Evolutionary conservation across 2,888 invertebrate genomes (phyloP), one percentile per base, ranked within the genome.

Genomic region (Dorcus hopei): DNA sequence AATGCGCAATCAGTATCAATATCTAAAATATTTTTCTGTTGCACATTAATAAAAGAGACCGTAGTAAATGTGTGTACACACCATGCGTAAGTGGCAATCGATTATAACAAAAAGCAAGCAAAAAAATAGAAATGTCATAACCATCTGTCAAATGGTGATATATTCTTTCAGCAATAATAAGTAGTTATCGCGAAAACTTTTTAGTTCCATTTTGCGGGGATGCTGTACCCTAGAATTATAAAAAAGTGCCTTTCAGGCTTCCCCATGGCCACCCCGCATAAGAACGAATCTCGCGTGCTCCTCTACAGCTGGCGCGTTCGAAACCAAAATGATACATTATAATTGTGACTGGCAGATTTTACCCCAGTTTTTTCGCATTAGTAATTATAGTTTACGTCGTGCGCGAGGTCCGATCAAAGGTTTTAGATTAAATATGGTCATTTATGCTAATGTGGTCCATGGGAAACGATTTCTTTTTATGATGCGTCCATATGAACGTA

Each of bases 301-400:
- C 54, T 47, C 47, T 67, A 68, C 74, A 75, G 73, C 75, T 74
- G 75, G 72, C 69, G 53, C 49, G 67, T 68, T 67, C 61, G 59
- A 72, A 74, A 70, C 70, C 71, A 72, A 75, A 75, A 75, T 74
- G 73, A 74, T 74, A 75, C 75, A 77, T 77, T 75, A 75, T 70
- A 68, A 68, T 67, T 75, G 72, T 77, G 76, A 77, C 76, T 77
- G 72, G 75, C 74, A 70, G 64, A 70, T 75, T 74, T 70, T 70
- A 74, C 74, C 74, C 75, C 66, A 68, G 45, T 45, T 72, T 73
- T 54, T 72, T 72, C 73, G 72, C 71, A 72, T 72, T 70, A 64
- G 69, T 73, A 74, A 74, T 74, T 73, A 74, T 72, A 69, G 72
- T 62, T 67, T 68, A 45, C 45, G 19, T 45, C 45, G 45, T 45